Conservation (phyloP, 2,113 vertebrate species). For the Atherinomorus stipes region DNA sequence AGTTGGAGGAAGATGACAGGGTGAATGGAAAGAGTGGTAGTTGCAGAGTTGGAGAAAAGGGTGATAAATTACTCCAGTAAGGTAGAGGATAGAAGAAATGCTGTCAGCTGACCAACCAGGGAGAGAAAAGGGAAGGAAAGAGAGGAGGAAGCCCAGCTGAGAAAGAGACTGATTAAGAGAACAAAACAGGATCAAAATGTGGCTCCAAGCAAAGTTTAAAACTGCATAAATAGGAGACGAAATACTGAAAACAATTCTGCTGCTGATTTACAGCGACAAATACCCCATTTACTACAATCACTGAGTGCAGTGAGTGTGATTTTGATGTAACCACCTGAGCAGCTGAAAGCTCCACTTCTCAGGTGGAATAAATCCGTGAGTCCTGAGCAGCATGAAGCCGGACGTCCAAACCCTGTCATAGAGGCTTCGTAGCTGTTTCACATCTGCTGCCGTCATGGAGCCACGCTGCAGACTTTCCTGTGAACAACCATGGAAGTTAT, state of each 20-base stretch:
- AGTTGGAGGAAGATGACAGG: slow-evolving; percentile 5
- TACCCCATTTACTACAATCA: not conserved
- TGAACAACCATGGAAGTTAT: not conserved
- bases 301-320: too few relatives aligned
- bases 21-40: slow-evolving; percentile 22
- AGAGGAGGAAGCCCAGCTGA: not conserved
- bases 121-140: slow-evolving; percentile 26
- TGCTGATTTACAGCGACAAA: slow-evolving; percentile 30
- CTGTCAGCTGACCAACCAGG: slow-evolving; percentile 61
- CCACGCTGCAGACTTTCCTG: not conserved
- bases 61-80: slow-evolving; percentile 54
- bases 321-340: slow-evolving; percentile 14
- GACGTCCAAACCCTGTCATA: slow-evolving; percentile 20
- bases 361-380: slow-evolving; percentile 52
- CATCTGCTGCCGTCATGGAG: not conserved
- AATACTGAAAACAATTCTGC: slow-evolving; percentile 21
- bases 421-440: slow-evolving; percentile 13
- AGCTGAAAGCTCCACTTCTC: slow-evolving; percentile 37
- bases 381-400: slow-evolving; percentile 6
- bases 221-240: not conserved
- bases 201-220: not conserved
- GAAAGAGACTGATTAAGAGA: slow-evolving; percentile 2
- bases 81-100: slow-evolving; percentile 26
- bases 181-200: not conserved
- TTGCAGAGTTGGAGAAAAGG: slow-evolving; percentile 27